Conservation (phyloP, 2,888 invertebrate genomes). For the Mycalesis mineus region DNA sequence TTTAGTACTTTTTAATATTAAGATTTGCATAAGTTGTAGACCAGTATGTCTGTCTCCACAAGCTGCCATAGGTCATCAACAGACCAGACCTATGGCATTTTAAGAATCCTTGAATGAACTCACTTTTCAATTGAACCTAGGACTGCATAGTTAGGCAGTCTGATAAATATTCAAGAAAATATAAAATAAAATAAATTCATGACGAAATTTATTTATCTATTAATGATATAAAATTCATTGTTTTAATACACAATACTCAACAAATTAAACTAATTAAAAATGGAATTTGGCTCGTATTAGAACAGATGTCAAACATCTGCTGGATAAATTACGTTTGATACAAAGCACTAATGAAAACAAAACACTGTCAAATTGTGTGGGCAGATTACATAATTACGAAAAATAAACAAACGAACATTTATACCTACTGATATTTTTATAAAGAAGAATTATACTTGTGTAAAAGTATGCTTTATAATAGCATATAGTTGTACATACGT, state of each 20-base stretch:
- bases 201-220: too few relatives aligned
- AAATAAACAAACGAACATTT: slow-evolving; percentile 27
- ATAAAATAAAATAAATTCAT: too few relatives aligned
- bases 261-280: background rate
- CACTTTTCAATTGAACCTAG: too few relatives aligned
- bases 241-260: background rate
- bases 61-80: too few relatives aligned
- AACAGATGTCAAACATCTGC: background rate
- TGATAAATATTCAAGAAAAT: too few relatives aligned
- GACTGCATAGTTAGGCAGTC: too few relatives aligned
- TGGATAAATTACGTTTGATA: background rate
- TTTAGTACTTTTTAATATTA: too few relatives aligned
- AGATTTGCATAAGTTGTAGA: too few relatives aligned
- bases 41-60: too few relatives aligned
- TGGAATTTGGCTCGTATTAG: background rate
- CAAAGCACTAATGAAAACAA: slow-evolving; percentile 40
- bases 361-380: slow-evolving; percentile 41
- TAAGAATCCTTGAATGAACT: too few relatives aligned
- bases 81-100: too few relatives aligned
- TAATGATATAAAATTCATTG: background rate
- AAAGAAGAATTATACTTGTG: background rate
- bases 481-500: too few relatives aligned
- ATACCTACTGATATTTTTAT: background rate
- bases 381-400: slow-evolving; percentile 31
- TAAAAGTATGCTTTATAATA: background rate